Evolutionary conservation across 1,140 invertebrate species (phyloP).

Genomic region (Propsilocerus akamusi): DNA sequence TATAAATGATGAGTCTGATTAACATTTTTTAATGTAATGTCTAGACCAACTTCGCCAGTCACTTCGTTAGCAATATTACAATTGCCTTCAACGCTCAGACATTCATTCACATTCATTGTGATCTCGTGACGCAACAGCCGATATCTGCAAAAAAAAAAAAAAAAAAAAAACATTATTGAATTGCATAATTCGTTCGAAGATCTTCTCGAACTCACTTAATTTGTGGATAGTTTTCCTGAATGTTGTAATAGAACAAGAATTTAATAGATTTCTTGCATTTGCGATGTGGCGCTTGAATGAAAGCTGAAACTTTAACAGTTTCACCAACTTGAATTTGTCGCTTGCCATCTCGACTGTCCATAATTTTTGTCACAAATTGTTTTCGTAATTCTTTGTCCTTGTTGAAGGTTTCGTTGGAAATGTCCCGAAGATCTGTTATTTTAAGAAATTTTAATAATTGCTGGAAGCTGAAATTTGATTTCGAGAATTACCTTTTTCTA

Average conservation of each 20-base stretch:
- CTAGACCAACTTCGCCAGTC: slow-evolving; percentile 33
- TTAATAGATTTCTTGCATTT: slow-evolving; percentile 41
- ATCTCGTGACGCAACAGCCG: slow-evolving; percentile 46
- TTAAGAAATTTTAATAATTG: slow-evolving; percentile 6
- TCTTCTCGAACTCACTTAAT: slow-evolving; percentile 20
- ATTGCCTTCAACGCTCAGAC: slow-evolving; percentile 36
- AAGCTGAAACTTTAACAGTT: slow-evolving; percentile 35
- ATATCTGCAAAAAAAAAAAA: slow-evolving; percentile 28
- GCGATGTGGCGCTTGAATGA: slow-evolving; percentile 44
- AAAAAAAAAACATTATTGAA: slow-evolving; percentile 7
- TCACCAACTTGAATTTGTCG: slow-evolving; percentile 32
- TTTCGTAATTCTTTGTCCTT: slow-evolving; percentile 27
- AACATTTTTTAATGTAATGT: slow-evolving; percentile 41
- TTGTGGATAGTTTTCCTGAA: slow-evolving; percentile 24
- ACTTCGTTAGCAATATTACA: slow-evolving; percentile 27
- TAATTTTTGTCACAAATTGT: slow-evolving; percentile 26
- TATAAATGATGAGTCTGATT: slow-evolving; percentile 40
- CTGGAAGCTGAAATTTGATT: slow-evolving; percentile 9
- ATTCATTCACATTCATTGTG: slow-evolving; percentile 47
- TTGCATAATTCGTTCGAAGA: slow-evolving; percentile 4
- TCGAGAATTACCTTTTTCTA: slow-evolving; percentile 19
- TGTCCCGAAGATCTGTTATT: slow-evolving; percentile 12
- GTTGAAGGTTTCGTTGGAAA: slow-evolving; percentile 21
- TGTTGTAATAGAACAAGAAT: slow-evolving; percentile 56
- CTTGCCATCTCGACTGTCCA: slow-evolving; percentile 10